phyloP scores from a whole-genome alignment of 2,888 invertebrate genomes.

The Cephalotes varians region DNA sequence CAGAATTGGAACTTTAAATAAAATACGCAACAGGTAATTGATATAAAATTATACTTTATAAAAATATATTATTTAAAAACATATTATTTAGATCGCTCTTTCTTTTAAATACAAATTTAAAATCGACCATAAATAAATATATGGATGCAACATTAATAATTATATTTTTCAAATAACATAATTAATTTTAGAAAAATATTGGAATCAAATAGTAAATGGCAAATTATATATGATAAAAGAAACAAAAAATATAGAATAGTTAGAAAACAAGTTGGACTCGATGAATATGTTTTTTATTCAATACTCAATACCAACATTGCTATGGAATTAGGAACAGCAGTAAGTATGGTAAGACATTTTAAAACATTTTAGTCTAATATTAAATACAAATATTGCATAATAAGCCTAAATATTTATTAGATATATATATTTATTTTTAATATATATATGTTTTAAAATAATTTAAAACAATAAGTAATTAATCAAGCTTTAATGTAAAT shows the following conservation, averaged over 20 bases:
- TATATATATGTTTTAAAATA: background rate
- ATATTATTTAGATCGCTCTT: too few species aligned
- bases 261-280: background rate
- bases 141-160: background rate
- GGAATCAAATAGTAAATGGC: background rate
- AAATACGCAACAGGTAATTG: background rate
- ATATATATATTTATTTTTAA: background rate
- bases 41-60: too few species aligned
- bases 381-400: background rate
- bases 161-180: background rate
- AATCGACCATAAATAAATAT: background rate
- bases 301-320: conserved; percentile 74
- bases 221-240: background rate
- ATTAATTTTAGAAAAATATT: background rate
- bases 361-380: background rate
- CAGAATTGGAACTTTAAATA: background rate
- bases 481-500: conserved; percentile 8
- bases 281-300: conserved; percentile 74
- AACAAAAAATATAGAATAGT: background rate
- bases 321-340: conserved; percentile 71
- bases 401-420: background rate
- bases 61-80: too few species aligned
- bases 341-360: conserved; percentile 61
- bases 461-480: conserved; percentile 3
- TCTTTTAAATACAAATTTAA: background rate